A percentile compares a stretch with the other conserved stretches of the same genome.
Evolutionary conservation across 2,797 vertebrate species (phyloP).

Genomic region (Arnoldichthys spilopterus): DNA sequence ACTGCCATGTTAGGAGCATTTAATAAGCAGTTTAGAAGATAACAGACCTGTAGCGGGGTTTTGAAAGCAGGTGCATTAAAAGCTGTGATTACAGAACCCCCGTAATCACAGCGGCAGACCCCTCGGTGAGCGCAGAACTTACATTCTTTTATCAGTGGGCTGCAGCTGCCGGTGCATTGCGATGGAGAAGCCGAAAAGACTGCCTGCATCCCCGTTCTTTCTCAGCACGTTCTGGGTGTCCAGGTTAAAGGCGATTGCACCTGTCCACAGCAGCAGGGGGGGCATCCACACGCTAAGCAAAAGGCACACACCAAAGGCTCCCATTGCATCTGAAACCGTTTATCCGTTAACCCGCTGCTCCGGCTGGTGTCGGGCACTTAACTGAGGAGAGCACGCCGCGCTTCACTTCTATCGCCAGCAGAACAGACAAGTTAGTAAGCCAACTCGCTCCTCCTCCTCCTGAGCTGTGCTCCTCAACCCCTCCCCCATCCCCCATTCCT

Average conservation of each 20-base stretch:
- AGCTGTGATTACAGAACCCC: not conserved
- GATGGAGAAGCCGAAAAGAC: slow-evolving; percentile 93
- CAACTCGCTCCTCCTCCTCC: slow-evolving; percentile 17
- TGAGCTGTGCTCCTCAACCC: not conserved
- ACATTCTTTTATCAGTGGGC: slow-evolving; percentile 87
- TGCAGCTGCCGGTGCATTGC: slow-evolving; percentile 90
- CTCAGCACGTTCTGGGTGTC: slow-evolving; percentile 83
- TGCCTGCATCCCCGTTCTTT: slow-evolving; percentile 84
- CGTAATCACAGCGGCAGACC: not conserved
- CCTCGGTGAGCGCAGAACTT: slow-evolving; percentile 70
- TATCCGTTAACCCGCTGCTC: not conserved
- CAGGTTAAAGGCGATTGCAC: slow-evolving; percentile 84
- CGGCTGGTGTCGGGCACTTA: not conserved
- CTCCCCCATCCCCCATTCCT: not conserved
- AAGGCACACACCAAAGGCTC: slow-evolving; percentile 37
- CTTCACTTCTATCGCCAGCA: not conserved
- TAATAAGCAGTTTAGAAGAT: too few relatives aligned
- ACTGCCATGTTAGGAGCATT: not conserved
- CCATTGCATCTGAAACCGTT: slow-evolving; percentile 59
- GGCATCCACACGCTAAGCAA: slow-evolving; percentile 50
- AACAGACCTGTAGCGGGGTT: too few relatives aligned
- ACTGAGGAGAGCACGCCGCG: not conserved
- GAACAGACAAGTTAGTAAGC: slow-evolving; percentile 38
- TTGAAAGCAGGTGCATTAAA: slow-evolving; percentile 30
- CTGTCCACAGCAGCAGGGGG: slow-evolving; percentile 49